phyloP scores from a whole-genome alignment of 2,113 vertebrate species.

The Eonycteris spelaea region DNA sequence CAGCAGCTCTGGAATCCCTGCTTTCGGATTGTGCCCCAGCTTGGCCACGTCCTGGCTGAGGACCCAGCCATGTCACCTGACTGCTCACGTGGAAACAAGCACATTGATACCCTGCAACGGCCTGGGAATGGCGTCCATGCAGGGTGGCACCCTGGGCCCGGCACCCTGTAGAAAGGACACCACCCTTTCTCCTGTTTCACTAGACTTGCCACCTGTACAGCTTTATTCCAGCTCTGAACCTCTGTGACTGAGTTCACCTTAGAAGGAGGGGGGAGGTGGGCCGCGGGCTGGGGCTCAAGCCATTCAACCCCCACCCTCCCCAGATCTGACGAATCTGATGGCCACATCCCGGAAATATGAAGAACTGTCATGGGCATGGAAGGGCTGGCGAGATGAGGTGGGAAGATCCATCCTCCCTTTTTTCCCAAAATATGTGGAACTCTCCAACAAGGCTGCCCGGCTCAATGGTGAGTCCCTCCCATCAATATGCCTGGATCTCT shows the following conservation, averaged over 20 bases:
- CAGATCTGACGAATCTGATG: slow-evolving; percentile 93
- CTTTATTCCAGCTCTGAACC: background rate
- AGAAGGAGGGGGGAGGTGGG: background rate
- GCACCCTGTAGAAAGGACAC: background rate
- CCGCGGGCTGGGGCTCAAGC: background rate
- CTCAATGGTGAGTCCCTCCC: slow-evolving; percentile 88
- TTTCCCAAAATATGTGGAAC: slow-evolving; percentile 90
- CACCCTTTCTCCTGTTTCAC: background rate
- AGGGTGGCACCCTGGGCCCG: accelerated
- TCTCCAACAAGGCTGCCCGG: slow-evolving; percentile 92
- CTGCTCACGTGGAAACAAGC: background rate
- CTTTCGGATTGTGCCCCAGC: background rate
- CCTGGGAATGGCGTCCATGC: accelerated
- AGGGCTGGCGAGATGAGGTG: slow-evolving; percentile 92
- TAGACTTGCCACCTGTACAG: background rate
- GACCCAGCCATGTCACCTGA: background rate
- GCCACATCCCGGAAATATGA: slow-evolving; percentile 90
- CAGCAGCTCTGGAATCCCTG: background rate
- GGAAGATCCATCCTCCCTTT: slow-evolving; percentile 87
- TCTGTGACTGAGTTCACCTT: background rate
- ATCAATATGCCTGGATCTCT: background rate
- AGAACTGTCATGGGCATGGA: slow-evolving; percentile 92
- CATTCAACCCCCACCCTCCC: background rate
- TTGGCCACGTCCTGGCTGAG: background rate
- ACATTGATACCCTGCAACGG: background rate